Base-by-base conservation (phyloP, 2,113 vertebrate species). In the Enhydra lutris region DNA sequence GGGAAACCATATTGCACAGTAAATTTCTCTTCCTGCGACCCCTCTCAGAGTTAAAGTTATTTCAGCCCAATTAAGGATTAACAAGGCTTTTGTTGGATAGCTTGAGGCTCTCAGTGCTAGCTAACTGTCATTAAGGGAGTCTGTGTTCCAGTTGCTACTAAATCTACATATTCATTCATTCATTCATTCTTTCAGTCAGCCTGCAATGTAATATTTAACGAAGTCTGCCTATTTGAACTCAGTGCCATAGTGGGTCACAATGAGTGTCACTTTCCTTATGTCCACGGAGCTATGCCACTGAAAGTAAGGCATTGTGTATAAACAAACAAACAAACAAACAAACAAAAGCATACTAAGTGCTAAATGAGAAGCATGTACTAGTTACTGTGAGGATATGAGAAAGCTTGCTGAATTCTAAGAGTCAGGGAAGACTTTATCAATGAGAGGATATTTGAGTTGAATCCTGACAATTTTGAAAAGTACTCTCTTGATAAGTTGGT, bases 1-100 rank as follows among this genome's bases (percentile, higher is more conserved):
- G 71, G 36, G 47, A 91, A 94, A 42, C 45, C 61, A 74, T 7
- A 55, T 21, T 79, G 7, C 39, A 92, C 14, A n/a, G 84, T 65
- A 67, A 85, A 89, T 86, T 95, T 96, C 59, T 85, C 34, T 88
- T 95, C 34, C 76, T 93, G 76, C 82, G 50, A 76, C 31, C 57
- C 39, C 84, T 73, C 63, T 5, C 83, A 89, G 61, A 89, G 39
- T 45, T 83, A 61, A 95, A 95, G n/a, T 74, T 83, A 23, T 88
- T 93, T 95, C 34, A 79, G n/a, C 47, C 17, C 79, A 87, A 88
- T 94, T 69, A 87, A 92, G 57, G 18, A 90, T 89, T 39, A 94
- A 79, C 24, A 7, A 67, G 34, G n/a, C 21, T 93, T 59, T 85
- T 69, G 9, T 24, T 95, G 67, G 55, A 31, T 86, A 39, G 61